Evolutionary conservation across 2,888 invertebrate genomes (phyloP).

Genomic region (Andrena bicolor): DNA sequence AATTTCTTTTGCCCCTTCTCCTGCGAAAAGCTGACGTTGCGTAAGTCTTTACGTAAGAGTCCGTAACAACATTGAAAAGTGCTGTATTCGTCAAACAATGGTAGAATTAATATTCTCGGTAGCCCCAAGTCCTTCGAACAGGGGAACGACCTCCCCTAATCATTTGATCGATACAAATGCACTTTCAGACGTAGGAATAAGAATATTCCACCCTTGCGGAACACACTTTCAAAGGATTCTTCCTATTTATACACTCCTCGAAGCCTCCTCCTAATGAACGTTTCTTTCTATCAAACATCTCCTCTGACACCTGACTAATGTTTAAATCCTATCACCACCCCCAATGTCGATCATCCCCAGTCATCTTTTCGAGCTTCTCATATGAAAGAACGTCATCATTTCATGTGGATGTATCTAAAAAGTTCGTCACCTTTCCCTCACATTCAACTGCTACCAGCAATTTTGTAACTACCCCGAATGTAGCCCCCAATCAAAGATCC

Average conservation of each 20-base stretch:
- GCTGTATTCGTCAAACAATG: neutral
- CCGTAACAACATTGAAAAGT: constrained; percentile 24
- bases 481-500: too few species aligned
- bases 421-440: neutral
- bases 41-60: constrained; percentile 38
- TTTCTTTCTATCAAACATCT: neutral
- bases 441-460: neutral
- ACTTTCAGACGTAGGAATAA: neutral
- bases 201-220: too few species aligned
- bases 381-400: neutral
- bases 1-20: constrained; percentile 32
- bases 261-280: neutral
- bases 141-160: constrained; percentile 11
- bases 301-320: too few species aligned
- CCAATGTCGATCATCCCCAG: neutral
- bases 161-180: constrained; percentile 7
- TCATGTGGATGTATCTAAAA: neutral
- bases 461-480: neutral
- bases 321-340: too few species aligned
- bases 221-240: neutral
- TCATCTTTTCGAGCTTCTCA: neutral
- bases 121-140: neutral
- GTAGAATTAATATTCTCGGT: neutral
- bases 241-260: neutral
- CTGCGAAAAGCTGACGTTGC: constrained; percentile 14